These are phyloP conservation scores for Gymnobelideus leadbeateri DNA, from an alignment of 2,113 vertebrate species.

Conservation along the genomic window DNA sequence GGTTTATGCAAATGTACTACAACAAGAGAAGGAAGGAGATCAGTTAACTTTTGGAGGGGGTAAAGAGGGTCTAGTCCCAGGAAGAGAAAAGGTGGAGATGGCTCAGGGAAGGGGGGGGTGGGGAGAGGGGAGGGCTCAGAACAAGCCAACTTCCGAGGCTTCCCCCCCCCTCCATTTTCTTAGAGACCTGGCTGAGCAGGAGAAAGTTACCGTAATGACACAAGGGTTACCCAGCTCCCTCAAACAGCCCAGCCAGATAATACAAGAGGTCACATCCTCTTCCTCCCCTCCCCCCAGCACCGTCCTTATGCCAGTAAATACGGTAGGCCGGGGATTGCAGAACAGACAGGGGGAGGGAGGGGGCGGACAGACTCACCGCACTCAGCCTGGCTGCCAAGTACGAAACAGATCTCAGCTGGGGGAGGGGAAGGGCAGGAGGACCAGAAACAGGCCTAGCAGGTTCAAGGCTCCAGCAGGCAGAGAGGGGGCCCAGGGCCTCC, in stretches of 20 bases:
- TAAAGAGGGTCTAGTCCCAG: not conserved
- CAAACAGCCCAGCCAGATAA: not conserved
- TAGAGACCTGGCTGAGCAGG: not conserved
- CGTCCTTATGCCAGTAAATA: not conserved
- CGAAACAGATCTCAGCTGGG: not conserved
- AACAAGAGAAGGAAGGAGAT: not conserved
- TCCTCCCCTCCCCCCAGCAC: not conserved
- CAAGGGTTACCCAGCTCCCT: not conserved
- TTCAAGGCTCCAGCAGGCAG: not conserved
- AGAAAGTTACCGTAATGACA: not conserved
- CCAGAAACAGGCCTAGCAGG: not conserved
- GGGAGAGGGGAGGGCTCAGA: not conserved
- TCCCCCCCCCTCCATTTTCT: not conserved
- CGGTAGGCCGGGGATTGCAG: not conserved
- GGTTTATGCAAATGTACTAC: too few relatives aligned
- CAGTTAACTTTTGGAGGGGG: not conserved
- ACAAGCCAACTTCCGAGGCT: not conserved
- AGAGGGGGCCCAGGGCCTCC: not conserved
- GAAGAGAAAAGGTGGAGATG: not conserved
- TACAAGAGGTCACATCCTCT: not conserved
- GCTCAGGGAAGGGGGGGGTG: not conserved
- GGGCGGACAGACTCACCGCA: not conserved
- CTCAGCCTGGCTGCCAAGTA: not conserved
- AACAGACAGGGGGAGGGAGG: not conserved
- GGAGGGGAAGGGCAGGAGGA: not conserved